A percentile compares a stretch with the other conserved stretches of the same genome.
These are phyloP conservation scores for Myiothlypis chrysogaster DNA, from an alignment of 2,797 vertebrate species.

Conservation along the genomic window DNA sequence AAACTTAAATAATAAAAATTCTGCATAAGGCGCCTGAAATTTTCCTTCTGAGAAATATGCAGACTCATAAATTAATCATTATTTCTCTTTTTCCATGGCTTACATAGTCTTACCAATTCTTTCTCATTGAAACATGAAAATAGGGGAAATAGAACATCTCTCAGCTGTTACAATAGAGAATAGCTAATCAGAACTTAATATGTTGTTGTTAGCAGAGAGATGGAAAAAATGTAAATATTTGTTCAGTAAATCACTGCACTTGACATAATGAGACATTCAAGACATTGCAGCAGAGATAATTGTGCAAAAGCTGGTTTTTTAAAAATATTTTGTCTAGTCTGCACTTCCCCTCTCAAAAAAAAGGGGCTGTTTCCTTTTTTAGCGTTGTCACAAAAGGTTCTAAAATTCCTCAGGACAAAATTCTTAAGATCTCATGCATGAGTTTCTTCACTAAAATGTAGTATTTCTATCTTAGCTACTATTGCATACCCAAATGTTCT, in stretches of 20 bases:
- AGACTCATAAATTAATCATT: neutral
- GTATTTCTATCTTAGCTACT: neutral
- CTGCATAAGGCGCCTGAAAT: neutral
- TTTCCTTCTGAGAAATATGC: neutral
- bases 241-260: slow-evolving; percentile 34
- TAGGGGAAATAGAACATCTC: neutral
- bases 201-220: neutral
- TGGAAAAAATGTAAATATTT: slow-evolving; percentile 55
- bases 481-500: neutral
- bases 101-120: neutral
- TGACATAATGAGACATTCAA: slow-evolving; percentile 41
- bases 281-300: neutral
- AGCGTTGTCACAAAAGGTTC: neutral
- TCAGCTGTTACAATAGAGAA: slow-evolving; percentile 26
- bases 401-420: neutral
- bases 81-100: neutral
- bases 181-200: slow-evolving; percentile 42
- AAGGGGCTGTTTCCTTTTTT: neutral
- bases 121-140: neutral
- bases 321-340: neutral
- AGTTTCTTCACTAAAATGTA: neutral
- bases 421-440: neutral
- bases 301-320: neutral
- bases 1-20: neutral
- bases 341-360: neutral